Evolutionary conservation across 2,888 invertebrate genomes (phyloP), one percentile per base, ranked within the genome.

Genomic region (Brachypterus glaber): DNA sequence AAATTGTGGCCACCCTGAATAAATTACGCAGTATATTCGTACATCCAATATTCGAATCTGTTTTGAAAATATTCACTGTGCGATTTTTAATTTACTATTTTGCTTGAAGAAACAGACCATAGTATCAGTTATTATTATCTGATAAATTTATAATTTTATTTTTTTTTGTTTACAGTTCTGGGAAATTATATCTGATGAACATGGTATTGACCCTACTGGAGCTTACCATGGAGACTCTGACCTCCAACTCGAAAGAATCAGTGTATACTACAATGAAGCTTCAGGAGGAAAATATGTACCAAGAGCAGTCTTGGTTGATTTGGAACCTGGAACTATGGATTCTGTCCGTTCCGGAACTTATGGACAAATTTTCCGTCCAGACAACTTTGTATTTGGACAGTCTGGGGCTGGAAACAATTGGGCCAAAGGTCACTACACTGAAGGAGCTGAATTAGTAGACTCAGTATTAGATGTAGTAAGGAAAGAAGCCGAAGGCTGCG

Each of bases 301-400:
- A 0, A 73, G 90, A 9, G 85, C 88, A 0, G 77, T 90, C 17
- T 71, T 90, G 44, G 82, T 90, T 34, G 91, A 91, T 66, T 64
- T 91, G 59, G 91, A 91, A 66, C 86, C 88, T 0, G 87, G 88
- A 3, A 89, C 90, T 11, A 87, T 91, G 87, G 90, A 91, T 61
- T 77, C 82, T 4, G 84, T 90, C 4, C 37, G 57, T 30, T 54
- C 55, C 4, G 50, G 52, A 12, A 52, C 55, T 2, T 58, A 52
- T 69, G 87, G 48, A 77, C 82, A 30, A 80, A 82, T 24, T 77
- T 84, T 2, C 35, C 46, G 85, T 36, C 90, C 90, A 4, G 88
- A 91, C 58, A 89, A 86, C n/a, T n/a, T n/a, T n/a, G n/a, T n/a
- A n/a, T n/a, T n/a, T n/a, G n/a, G n/a, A n/a, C n/a, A n/a, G n/a